These are phyloP conservation scores for Mechanitis messenoides DNA, from an alignment of 2,888 invertebrate genomes.

Conservation along the genomic window DNA sequence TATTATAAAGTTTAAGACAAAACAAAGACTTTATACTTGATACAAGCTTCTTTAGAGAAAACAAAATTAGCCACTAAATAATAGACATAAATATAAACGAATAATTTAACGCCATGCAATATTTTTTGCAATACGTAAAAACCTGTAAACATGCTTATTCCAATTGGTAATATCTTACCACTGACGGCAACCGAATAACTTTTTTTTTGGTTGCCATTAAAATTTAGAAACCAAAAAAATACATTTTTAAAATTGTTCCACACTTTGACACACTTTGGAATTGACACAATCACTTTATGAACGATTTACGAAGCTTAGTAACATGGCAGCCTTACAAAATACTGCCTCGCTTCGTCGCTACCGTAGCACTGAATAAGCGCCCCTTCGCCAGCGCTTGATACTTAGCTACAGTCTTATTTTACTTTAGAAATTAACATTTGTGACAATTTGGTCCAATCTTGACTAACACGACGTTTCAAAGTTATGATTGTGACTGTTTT, in stretches of 20 bases:
- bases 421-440: slow-evolving; percentile 6
- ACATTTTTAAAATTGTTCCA: slow-evolving; percentile 20
- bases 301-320: not conserved
- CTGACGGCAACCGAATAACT: slow-evolving; percentile 71
- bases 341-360: slow-evolving; percentile 46
- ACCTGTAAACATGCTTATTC: slow-evolving; percentile 66
- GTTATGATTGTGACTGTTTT: not conserved
- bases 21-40: too few relatives aligned
- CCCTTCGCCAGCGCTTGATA: slow-evolving; percentile 24
- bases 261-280: slow-evolving; percentile 17
- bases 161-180: slow-evolving; percentile 54
- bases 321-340: slow-evolving; percentile 27
- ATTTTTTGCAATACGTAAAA: slow-evolving; percentile 48
- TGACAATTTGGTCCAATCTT: not conserved
- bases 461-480: not conserved
- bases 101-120: slow-evolving; percentile 20
- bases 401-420: slow-evolving; percentile 16
- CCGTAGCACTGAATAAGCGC: slow-evolving; percentile 54
- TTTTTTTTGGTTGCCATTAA: slow-evolving; percentile 63
- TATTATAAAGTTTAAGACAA: too few relatives aligned
- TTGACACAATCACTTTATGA: slow-evolving; percentile 11
- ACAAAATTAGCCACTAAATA: not conserved
- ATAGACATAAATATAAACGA: slow-evolving; percentile 7
- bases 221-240: slow-evolving; percentile 17
- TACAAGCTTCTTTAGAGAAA: not conserved